These are phyloP conservation scores for Bombus fervidus DNA, from an alignment of 1,140 invertebrate genomes.

Conservation along the genomic window DNA sequence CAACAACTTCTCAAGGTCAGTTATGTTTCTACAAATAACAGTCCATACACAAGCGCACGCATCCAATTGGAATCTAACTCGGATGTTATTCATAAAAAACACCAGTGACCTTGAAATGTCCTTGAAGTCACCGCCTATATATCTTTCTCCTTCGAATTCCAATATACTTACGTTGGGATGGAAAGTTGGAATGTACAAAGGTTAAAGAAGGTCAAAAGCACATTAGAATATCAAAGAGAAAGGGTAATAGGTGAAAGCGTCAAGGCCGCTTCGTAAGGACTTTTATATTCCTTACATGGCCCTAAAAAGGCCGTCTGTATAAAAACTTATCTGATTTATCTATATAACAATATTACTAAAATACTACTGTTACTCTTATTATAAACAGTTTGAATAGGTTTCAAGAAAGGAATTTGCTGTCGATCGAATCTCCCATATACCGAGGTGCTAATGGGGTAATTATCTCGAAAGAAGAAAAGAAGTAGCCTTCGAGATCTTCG, in stretches of 20 bases:
- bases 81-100: neutral
- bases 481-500: neutral
- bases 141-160: slow-evolving; percentile 17
- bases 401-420: neutral
- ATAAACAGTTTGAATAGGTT: neutral
- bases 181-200: neutral
- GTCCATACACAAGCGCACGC: neutral
- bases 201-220: slow-evolving; percentile 1
- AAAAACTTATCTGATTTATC: neutral
- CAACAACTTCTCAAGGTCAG: neutral
- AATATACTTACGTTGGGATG: neutral
- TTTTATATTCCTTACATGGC: neutral
- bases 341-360: neutral
- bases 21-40: neutral
- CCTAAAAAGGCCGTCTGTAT: too few species aligned
- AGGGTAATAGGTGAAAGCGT: slow-evolving; percentile 1
- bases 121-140: neutral
- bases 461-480: neutral
- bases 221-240: slow-evolving; percentile 8
- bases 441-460: neutral
- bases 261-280: neutral
- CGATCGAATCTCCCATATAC: neutral
- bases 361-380: too few species aligned
- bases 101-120: neutral
- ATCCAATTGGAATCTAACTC: neutral